Percentiles rank a stretch among this genome's conserved stretches.
These are phyloP conservation scores for Kuschelorhynchus macadamiae DNA, from an alignment of 2,888 invertebrate species.

Conservation along the genomic window DNA sequence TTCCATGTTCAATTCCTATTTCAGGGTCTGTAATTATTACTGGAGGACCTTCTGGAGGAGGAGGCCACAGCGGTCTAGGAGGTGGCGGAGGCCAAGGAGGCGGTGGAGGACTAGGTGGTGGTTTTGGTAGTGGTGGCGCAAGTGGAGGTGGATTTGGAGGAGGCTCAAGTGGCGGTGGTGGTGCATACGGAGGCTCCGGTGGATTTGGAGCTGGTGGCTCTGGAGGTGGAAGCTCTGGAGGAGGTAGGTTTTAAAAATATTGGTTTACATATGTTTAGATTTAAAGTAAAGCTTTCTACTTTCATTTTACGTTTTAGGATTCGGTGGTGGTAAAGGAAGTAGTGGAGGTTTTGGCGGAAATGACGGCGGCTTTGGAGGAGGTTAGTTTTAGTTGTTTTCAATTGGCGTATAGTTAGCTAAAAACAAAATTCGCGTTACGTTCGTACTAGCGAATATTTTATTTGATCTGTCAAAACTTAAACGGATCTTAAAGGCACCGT, in stretches of 20 bases:
- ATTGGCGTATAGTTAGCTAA: no score
- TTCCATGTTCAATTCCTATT: no score
- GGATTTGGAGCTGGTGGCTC: slow-evolving; percentile 1
- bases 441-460: no score
- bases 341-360: not conserved
- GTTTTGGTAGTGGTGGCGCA: slow-evolving; percentile 8
- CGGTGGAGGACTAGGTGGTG: slow-evolving; percentile 9
- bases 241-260: no score
- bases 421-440: no score
- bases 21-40: no score
- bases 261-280: no score
- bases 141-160: slow-evolving; percentile 2
- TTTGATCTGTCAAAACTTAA: no score
- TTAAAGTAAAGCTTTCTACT: no score
- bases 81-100: not conserved
- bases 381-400: no score
- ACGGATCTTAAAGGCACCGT: no score
- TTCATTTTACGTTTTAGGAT: not conserved
- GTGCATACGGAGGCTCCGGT: slow-evolving; percentile 4
- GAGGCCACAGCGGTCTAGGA: not conserved
- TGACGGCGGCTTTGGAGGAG: slow-evolving; percentile 7
- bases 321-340: slow-evolving; percentile 1
- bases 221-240: not conserved
- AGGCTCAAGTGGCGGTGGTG: slow-evolving; percentile 9
- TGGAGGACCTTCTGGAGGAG: not conserved